Evolutionary conservation across 1,140 invertebrate genomes (phyloP), one percentile per base, ranked within the genome.

Genomic region (Leptinotarsa lineolata): DNA sequence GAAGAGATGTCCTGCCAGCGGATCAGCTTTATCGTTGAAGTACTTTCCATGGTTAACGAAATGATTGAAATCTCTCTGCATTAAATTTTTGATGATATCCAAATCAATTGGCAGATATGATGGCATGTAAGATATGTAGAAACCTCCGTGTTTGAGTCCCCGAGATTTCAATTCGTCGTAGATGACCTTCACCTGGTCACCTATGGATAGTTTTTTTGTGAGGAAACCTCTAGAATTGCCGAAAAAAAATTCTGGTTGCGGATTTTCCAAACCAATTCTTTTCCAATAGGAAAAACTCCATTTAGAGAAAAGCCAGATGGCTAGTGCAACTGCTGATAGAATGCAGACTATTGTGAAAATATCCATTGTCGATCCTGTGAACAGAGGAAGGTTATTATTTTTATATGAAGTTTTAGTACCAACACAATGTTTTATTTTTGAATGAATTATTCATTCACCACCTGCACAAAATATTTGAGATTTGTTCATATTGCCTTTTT

Each of bases 1-100:
- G 68, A 89, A 85, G 44, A 90, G 76, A 63, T 88, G 84, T 6
- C 83, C 83, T 1, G 83, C 80, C 0, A 90, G 46, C 1, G 84
- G 79, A 72, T 89, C 87, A 0, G 76, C 77, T 71, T 86, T 80
- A 45, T 83, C 84, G 59, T 85, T 83, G 4, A 80, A 74, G 8
- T 83, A 81, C 0, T 84, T 4, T 1, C 84, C 84, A 63, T 86
- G 79, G 78, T 86, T 84, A 24, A 82, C 79, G 76, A 88, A 88
- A 76, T 79, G 78, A 1, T 74, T 44, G 54, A 88, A 88, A 74
- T 88, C 85, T 61, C 85, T 88, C 0, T 85, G 81, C 0, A 87
- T 24, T 18, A 88, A 79, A 0, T 78, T 24, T 66, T 84, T 84
- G 4, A 88, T 83, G 8, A 89, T 75, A 76, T 86, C 83, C 3